A percentile compares a stretch with the other conserved stretches of the same genome.
Conservation (phyloP, 2,113 vertebrate genomes). For the Centropristis striata region DNA sequence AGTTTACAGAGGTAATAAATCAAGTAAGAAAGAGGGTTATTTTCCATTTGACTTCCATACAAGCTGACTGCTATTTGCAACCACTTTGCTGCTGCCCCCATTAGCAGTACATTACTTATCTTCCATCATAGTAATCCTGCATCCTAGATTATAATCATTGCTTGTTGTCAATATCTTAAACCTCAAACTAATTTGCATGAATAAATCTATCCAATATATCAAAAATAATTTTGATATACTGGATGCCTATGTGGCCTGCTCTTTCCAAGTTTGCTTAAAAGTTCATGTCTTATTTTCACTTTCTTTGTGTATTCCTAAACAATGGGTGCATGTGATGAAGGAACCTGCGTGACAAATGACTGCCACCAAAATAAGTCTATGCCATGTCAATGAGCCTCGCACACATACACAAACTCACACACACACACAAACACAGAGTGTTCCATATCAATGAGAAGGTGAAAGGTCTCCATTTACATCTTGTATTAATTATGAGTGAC, state of each 20-base stretch:
- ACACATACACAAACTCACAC: conserved; percentile 58
- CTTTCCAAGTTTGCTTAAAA: conserved; percentile 17
- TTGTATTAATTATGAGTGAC: conserved; percentile 88
- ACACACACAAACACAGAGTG: conserved; percentile 73
- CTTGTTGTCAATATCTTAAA: conserved; percentile 1
- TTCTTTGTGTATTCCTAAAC: conserved; percentile 60
- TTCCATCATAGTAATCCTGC: no score
- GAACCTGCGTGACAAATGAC: conserved; percentile 79
- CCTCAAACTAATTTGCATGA: not conserved
- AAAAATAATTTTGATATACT: not conserved
- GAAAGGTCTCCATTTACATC: conserved; percentile 88
- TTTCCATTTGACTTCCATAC: no score
- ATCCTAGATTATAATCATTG: not conserved
- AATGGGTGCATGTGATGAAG: conserved; percentile 39
- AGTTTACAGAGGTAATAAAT: no score
- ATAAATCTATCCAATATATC: not conserved
- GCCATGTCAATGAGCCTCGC: conserved; percentile 79
- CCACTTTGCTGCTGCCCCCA: no score
- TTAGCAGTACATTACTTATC: no score
- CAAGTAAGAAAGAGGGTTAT: no score
- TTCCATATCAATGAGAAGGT: conserved; percentile 87
- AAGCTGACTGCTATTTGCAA: no score
- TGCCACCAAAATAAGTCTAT: conserved; percentile 72
- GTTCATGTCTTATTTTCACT: conserved; percentile 29
- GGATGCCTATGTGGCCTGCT: not conserved